Evolutionary conservation across 2,888 invertebrate genomes (phyloP).

Genomic region (Sicus ferrugineus): DNA sequence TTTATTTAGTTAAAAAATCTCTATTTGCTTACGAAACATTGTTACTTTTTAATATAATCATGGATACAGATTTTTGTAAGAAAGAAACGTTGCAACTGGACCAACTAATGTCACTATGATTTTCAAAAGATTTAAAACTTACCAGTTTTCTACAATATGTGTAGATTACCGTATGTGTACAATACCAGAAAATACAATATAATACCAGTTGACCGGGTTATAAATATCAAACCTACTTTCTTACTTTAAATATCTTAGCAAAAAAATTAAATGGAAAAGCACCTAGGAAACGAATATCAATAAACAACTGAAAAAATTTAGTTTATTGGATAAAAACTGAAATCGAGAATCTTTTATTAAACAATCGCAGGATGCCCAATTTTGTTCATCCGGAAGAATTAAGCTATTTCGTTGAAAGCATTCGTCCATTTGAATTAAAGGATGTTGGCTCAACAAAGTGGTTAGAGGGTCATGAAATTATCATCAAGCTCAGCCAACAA

Average conservation of each 20-base stretch:
- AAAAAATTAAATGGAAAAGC: background rate
- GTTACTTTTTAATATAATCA: no score
- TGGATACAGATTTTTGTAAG: no score
- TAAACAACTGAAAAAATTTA: background rate
- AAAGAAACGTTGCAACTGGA: no score
- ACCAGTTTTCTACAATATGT: no score
- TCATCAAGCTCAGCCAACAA: slow-evolving; percentile 88
- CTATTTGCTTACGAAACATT: no score
- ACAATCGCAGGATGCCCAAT: slow-evolving; percentile 55
- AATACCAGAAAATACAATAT: no score
- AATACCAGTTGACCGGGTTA: no score
- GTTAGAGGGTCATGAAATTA: slow-evolving; percentile 81
- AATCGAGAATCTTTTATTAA: background rate
- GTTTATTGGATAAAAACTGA: background rate
- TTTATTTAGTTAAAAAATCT: no score
- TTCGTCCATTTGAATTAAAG: slow-evolving; percentile 72
- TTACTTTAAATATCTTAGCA: background rate
- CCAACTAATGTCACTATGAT: no score
- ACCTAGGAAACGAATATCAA: slow-evolving; percentile 2
- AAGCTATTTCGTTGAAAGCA: slow-evolving; percentile 77
- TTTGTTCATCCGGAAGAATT: slow-evolving; percentile 75
- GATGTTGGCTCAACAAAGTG: slow-evolving; percentile 78
- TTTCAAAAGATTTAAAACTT: no score
- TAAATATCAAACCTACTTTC: no score
- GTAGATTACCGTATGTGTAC: no score